These are phyloP conservation scores for Pachycephala philippinensis DNA, from an alignment of 2,113 vertebrate genomes.

Conservation along the genomic window DNA sequence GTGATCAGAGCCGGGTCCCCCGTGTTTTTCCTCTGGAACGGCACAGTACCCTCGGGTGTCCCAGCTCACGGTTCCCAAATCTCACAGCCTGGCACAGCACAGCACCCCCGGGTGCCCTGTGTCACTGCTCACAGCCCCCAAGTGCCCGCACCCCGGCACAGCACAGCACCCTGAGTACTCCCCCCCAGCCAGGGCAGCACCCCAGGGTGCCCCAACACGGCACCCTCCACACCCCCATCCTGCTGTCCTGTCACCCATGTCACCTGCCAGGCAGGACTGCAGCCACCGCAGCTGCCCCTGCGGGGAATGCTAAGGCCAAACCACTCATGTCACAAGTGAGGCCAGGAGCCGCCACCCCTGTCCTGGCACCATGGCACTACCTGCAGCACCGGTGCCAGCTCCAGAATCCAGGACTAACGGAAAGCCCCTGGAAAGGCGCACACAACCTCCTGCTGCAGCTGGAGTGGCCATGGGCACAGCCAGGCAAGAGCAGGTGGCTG, in stretches of 20 bases:
- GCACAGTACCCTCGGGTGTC: background rate
- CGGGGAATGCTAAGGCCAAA: background rate
- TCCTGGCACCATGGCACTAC: background rate
- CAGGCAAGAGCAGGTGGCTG: rapidly evolving
- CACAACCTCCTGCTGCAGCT: rapidly evolving
- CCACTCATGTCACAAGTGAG: background rate
- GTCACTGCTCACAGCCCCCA: background rate
- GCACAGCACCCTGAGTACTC: background rate
- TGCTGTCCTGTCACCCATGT: rapidly evolving
- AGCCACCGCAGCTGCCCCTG: background rate
- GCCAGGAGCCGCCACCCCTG: background rate
- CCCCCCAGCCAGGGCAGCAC: background rate
- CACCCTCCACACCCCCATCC: background rate
- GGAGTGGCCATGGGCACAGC: rapidly evolving
- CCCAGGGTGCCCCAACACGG: background rate
- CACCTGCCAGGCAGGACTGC: background rate
- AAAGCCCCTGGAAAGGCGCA: background rate
- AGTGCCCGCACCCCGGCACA: background rate
- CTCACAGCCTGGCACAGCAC: background rate
- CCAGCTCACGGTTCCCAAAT: background rate
- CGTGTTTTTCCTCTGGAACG: background rate
- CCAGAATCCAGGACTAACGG: rapidly evolving
- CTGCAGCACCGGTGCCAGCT: rapidly evolving
- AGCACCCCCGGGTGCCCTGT: background rate
- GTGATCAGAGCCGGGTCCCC: background rate